These are phyloP conservation scores for Meteorus sp. DNA, from an alignment of 1,140 invertebrate genomes.

Conservation along the genomic window DNA sequence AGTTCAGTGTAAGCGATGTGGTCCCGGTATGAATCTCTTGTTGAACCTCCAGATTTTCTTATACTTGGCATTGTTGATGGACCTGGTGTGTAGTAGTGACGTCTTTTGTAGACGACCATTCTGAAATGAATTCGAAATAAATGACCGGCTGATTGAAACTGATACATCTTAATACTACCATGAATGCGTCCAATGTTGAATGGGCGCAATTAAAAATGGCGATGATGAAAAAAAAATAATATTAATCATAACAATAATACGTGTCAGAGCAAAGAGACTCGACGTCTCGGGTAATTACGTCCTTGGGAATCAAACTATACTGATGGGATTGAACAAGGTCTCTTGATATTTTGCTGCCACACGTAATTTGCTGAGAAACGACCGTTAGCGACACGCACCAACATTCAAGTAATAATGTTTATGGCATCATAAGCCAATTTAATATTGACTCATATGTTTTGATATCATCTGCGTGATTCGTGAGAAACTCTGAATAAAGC, in stretches of 20 bases:
- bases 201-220: neutral
- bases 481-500: too few relatives aligned
- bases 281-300: conserved; percentile 2
- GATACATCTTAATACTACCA: neutral
- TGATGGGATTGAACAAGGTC: neutral
- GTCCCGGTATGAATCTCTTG: conserved; percentile 44
- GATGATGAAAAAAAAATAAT: neutral
- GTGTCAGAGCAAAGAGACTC: neutral
- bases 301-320: conserved; percentile 1
- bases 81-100: conserved; percentile 47
- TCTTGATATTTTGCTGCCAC: neutral
- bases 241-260: neutral
- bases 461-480: too few relatives aligned
- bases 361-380: neutral
- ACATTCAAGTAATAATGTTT: neutral
- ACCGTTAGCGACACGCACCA: neutral
- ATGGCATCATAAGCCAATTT: neutral
- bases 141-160: neutral
- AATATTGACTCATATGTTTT: neutral
- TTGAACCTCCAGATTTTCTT: conserved; percentile 25
- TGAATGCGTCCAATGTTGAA: neutral
- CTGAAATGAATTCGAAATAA: conserved; percentile 38
- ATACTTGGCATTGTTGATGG: conserved; percentile 45
- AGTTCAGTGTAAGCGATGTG: conserved; percentile 54
- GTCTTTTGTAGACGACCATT: conserved; percentile 53